Evolutionary conservation across 2,797 vertebrate species (phyloP).

Genomic region (Sebastes nivosus): DNA sequence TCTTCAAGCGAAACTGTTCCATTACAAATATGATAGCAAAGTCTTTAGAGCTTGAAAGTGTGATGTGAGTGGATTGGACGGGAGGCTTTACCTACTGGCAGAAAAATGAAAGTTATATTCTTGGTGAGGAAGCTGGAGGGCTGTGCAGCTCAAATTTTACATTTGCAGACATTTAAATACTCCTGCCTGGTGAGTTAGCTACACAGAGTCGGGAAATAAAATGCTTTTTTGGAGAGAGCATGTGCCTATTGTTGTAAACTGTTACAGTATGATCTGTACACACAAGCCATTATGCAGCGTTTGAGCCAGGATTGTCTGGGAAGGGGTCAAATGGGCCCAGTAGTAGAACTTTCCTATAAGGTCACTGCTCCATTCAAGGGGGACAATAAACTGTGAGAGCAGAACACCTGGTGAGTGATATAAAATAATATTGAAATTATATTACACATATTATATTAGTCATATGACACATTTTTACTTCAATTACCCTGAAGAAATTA

Average conservation of each 20-base stretch:
- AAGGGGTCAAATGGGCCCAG: background rate
- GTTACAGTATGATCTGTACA: background rate
- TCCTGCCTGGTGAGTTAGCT: background rate
- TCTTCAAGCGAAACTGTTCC: slow-evolving; percentile 74
- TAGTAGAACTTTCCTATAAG: background rate
- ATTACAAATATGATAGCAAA: slow-evolving; percentile 68
- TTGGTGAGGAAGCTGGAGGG: slow-evolving; percentile 22
- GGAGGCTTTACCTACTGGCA: slow-evolving; percentile 44
- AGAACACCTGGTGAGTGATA: background rate
- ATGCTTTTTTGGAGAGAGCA: background rate
- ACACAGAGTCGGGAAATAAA: background rate
- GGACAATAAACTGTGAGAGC: background rate
- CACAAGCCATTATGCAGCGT: background rate
- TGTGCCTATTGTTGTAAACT: slow-evolving; percentile 2
- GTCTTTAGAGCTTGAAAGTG: slow-evolving; percentile 68
- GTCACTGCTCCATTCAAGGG: background rate
- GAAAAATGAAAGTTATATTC: slow-evolving; percentile 45
- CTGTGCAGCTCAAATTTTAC: slow-evolving; percentile 13
- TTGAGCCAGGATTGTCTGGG: background rate
- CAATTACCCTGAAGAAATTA: background rate
- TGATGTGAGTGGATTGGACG: slow-evolving; percentile 71
- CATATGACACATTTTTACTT: background rate
- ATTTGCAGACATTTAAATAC: slow-evolving; percentile 32
- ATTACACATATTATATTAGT: background rate
- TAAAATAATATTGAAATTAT: background rate